Percentiles rank a stretch among this genome's conserved stretches.
Conservation (phyloP, 2,888 invertebrate species). For the Caenorhabditis sp. region DNA sequence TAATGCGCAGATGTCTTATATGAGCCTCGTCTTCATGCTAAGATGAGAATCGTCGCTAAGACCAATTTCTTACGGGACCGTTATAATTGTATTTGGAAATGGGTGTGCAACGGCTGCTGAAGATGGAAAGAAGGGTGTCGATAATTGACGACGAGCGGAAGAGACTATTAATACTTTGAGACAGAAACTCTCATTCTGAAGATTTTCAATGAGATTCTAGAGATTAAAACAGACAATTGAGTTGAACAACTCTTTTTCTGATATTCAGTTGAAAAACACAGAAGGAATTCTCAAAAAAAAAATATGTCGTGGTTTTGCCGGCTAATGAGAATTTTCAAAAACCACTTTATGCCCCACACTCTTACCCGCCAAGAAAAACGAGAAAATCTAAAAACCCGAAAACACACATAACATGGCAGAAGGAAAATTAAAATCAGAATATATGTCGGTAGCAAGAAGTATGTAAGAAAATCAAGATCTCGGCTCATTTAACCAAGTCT, state of each 20-base stretch:
- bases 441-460: constrained; percentile 11
- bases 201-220: background rate
- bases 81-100: constrained; percentile 69
- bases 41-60: constrained; percentile 22
- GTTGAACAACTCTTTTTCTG: background rate
- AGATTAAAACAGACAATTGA: no score
- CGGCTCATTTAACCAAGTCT: constrained; percentile 54
- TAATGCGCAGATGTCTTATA: constrained; percentile 69
- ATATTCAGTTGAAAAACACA: background rate
- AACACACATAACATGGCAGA: constrained; percentile 4
- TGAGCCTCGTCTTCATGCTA: constrained; percentile 25
- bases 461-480: constrained; percentile 19
- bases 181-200: constrained; percentile 13
- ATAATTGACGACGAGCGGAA: constrained; percentile 59
- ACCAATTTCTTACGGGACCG: constrained; percentile 62
- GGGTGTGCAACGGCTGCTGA: constrained; percentile 51
- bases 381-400: constrained; percentile 20
- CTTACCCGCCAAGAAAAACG: background rate
- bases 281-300: constrained; percentile 8
- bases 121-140: constrained; percentile 46
- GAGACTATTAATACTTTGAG: constrained; percentile 39
- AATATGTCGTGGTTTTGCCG: constrained; percentile 28
- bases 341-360: constrained; percentile 33
- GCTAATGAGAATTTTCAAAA: constrained; percentile 60
- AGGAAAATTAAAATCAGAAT: constrained; percentile 14